Evolutionary conservation across 1,140 invertebrate species (phyloP).

Genomic region (Belonocnema kinseyi): DNA sequence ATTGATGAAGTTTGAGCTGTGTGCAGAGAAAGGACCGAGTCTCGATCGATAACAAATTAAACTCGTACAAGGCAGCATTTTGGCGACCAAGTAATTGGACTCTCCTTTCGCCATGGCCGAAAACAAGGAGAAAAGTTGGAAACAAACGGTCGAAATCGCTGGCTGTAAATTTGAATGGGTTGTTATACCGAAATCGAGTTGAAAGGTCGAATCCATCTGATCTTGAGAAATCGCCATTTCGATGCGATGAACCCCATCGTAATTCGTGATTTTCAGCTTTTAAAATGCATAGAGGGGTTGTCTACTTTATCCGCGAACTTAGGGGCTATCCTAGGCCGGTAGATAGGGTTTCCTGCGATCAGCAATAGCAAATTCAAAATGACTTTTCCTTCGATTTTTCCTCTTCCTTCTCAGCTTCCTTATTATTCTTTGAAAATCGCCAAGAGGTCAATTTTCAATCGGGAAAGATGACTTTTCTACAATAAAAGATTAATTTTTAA

Average conservation of each 20-base stretch:
- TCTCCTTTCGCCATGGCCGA: no score
- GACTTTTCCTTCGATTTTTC: background rate
- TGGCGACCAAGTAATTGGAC: no score
- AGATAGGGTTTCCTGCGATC: conserved; percentile 2
- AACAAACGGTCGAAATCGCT: background rate
- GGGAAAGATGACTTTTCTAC: no score
- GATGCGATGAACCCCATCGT: conserved; percentile 23
- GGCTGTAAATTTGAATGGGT: conserved; percentile 15
- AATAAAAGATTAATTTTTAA: no score
- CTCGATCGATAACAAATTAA: no score
- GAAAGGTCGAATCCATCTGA: background rate
- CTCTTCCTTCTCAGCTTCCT: background rate
- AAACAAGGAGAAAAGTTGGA: background rate
- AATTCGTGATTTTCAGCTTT: conserved; percentile 26
- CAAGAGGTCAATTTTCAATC: no score
- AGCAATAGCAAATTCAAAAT: conserved; percentile 3
- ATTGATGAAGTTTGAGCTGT: no score
- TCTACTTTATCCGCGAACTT: conserved; percentile 12
- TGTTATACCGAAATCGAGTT: background rate
- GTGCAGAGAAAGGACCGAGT: no score
- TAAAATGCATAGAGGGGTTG: conserved; percentile 13
- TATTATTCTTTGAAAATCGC: background rate
- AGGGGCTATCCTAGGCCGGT: conserved; percentile 18
- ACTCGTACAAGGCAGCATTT: no score
- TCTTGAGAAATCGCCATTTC: conserved; percentile 25